A percentile compares a stretch with the other conserved stretches of the same genome.
Conservation (phyloP, 2,888 invertebrate genomes). For the Lasioglossum calceatum region DNA sequence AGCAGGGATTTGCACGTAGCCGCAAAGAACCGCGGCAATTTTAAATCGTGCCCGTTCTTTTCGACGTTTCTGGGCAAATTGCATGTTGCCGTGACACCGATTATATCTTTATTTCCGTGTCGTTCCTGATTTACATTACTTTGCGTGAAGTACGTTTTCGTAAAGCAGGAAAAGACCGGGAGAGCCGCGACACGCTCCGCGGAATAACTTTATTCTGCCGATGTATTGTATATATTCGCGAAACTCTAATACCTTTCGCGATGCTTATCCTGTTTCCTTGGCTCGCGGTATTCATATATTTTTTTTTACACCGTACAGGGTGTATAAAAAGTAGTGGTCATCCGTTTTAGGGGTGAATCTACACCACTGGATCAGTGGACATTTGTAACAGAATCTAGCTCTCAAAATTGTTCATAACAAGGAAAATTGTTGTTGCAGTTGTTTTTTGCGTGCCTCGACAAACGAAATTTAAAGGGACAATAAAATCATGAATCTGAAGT, state of each 20-base stretch:
- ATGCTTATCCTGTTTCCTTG: neutral
- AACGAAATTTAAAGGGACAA: too few relatives aligned
- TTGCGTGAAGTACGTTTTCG: conserved; percentile 26
- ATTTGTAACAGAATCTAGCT: too few relatives aligned
- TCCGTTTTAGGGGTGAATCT: too few relatives aligned
- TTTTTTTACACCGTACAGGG: neutral
- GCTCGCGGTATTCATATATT: neutral
- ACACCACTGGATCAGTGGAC: too few relatives aligned
- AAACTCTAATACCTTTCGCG: neutral
- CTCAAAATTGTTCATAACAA: too few relatives aligned
- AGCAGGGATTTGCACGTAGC: conserved; percentile 25
- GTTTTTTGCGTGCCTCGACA: too few relatives aligned
- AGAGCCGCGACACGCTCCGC: conserved; percentile 22
- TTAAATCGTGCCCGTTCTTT: conserved; percentile 22
- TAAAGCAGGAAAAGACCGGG: neutral
- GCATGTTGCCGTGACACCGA: conserved; percentile 54
- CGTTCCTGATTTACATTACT: conserved; percentile 36
- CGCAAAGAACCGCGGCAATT: conserved; percentile 36
- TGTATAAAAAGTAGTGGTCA: too few relatives aligned
- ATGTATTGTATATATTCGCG: neutral
- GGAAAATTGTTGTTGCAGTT: too few relatives aligned
- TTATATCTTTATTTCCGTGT: conserved; percentile 49
- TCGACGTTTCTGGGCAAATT: conserved; percentile 40
- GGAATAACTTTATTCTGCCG: neutral
- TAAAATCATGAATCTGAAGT: too few relatives aligned